phyloP scores from a whole-genome alignment of 2,113 vertebrate species.

The Catharus bicknelli region DNA sequence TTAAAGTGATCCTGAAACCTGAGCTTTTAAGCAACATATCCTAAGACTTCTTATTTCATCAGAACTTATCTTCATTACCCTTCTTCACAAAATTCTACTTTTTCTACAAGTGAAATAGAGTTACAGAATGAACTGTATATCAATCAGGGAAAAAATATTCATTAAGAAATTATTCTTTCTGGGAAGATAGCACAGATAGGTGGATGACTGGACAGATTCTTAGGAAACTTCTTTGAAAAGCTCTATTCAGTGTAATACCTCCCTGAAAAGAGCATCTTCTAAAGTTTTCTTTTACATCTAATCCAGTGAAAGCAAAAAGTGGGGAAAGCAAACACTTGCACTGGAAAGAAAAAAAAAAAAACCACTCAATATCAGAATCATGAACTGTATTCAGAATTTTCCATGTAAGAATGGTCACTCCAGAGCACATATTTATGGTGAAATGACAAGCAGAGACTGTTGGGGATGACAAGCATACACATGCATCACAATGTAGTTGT shows the following conservation, averaged over 20 bases:
- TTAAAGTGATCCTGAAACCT: neutral
- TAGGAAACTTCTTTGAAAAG: neutral
- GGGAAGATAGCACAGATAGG: neutral
- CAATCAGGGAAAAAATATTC: neutral
- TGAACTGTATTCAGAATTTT: constrained; percentile 47
- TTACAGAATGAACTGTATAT: neutral
- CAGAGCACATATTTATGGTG: constrained; percentile 40
- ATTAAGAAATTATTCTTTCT: neutral
- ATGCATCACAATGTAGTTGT: neutral
- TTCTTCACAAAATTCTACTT: neutral
- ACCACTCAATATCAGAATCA: constrained; percentile 22
- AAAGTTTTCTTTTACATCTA: constrained; percentile 1
- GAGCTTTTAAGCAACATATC: neutral
- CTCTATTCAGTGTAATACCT: neutral
- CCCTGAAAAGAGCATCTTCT: neutral
- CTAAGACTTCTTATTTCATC: neutral
- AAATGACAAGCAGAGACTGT: constrained; percentile 57
- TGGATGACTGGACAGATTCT: neutral
- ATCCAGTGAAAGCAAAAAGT: neutral
- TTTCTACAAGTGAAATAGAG: neutral
- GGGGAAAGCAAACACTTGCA: neutral
- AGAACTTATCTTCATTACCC: neutral
- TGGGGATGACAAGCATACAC: constrained; percentile 36
- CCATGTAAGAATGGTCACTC: constrained; percentile 30
- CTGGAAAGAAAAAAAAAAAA: constrained; percentile 26